phyloP scores from a whole-genome alignment of 2,113 vertebrate genomes.

The Perca schrenkii region DNA sequence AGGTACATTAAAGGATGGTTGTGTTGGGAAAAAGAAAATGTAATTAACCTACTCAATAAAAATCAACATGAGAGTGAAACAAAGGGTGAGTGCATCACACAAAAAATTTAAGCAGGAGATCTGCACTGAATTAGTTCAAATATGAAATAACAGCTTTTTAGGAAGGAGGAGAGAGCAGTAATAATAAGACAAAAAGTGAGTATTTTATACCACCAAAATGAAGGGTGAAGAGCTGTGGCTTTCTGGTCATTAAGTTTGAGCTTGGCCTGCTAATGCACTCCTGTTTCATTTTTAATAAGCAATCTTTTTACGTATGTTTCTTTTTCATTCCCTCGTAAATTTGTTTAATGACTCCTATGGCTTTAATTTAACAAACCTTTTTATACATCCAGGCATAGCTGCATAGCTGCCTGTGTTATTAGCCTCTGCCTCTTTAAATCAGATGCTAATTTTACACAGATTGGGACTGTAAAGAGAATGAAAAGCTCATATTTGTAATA shows the following conservation, averaged over 20 bases:
- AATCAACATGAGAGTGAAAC: conserved; percentile 21
- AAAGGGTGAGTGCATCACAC: conserved; percentile 2
- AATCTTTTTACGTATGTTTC: neutral
- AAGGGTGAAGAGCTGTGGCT: neutral
- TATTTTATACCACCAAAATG: neutral
- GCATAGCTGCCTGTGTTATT: conserved; percentile 11
- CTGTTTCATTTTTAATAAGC: neutral
- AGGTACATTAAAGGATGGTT: conserved; percentile 1
- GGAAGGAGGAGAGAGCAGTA: neutral
- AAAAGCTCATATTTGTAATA: neutral
- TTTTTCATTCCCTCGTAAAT: neutral
- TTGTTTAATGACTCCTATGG: conserved; percentile 2
- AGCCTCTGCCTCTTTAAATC: neutral
- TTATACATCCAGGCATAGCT: conserved; percentile 6
- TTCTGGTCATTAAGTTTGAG: conserved; percentile 13
- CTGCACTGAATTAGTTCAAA: neutral
- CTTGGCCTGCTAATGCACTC: conserved; percentile 3
- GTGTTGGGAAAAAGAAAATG: neutral
- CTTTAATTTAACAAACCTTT: conserved; percentile 19
- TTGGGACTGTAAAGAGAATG: no score
- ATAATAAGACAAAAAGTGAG: conserved; percentile 12
- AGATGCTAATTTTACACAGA: no score
- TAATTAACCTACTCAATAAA: conserved; percentile 25
- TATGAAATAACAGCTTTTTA: conserved; percentile 9
- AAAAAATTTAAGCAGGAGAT: neutral